phyloP scores from a whole-genome alignment of 2,797 vertebrate genomes.

The Selene dorsalis region DNA sequence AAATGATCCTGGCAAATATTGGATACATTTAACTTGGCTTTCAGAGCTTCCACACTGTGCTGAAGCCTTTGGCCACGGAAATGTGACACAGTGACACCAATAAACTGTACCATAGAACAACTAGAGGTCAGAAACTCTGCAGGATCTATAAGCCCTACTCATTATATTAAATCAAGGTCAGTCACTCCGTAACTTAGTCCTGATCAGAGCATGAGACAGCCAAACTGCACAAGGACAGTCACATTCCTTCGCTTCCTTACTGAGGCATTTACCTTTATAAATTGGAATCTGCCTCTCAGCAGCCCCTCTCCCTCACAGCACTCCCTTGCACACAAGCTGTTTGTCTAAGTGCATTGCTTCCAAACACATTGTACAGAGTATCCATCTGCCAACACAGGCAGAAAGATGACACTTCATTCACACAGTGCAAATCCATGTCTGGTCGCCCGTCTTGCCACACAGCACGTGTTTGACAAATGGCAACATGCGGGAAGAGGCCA shows the following conservation, averaged over 20 bases:
- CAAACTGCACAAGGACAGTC: background rate
- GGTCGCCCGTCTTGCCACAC: constrained; percentile 57
- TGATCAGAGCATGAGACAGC: background rate
- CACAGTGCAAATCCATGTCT: constrained; percentile 67
- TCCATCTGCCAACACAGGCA: constrained; percentile 71
- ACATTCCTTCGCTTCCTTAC: constrained; percentile 10
- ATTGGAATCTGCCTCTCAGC: constrained; percentile 39
- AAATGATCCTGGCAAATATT: no score
- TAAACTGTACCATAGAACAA: background rate
- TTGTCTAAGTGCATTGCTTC: constrained; percentile 58
- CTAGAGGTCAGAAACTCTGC: background rate
- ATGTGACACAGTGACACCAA: background rate
- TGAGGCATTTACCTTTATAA: constrained; percentile 40
- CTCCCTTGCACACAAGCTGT: constrained; percentile 55
- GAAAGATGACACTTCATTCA: constrained; percentile 74
- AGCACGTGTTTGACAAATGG: constrained; percentile 63
- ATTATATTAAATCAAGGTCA: background rate
- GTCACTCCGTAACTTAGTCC: background rate
- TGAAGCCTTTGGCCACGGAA: no score
- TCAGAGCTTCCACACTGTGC: no score
- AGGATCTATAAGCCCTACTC: background rate
- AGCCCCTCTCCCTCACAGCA: constrained; percentile 20
- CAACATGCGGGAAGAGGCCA: constrained; percentile 55
- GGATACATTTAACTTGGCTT: no score
- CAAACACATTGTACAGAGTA: constrained; percentile 69